These are phyloP conservation scores for Netelia inedita DNA, from an alignment of 2,888 invertebrate species.

Conservation along the genomic window DNA sequence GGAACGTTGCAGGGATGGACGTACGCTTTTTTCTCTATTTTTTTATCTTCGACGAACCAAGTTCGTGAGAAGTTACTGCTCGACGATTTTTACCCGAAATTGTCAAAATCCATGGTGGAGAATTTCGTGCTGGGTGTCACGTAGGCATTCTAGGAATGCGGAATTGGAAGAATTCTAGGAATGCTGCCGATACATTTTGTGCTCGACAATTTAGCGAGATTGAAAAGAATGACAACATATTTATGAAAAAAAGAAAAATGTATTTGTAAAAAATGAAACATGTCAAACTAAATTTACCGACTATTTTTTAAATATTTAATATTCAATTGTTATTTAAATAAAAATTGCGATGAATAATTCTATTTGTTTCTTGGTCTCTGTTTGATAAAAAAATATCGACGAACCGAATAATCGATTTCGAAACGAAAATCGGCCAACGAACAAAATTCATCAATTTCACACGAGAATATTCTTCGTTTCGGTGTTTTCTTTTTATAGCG, in stretches of 20 bases:
- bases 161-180: too few relatives aligned
- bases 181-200: background rate
- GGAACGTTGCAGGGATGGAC: constrained; percentile 7
- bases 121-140: background rate
- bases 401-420: too few relatives aligned
- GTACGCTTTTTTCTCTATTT: background rate
- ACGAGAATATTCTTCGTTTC: too few relatives aligned
- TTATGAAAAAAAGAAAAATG: background rate
- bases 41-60: background rate
- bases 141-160: too few relatives aligned
- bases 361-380: background rate
- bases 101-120: background rate
- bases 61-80: constrained; percentile 4
- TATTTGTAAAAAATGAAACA: background rate
- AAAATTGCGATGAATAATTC: background rate
- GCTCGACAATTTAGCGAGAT: background rate
- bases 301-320: too few relatives aligned
- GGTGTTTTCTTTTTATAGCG: background rate
- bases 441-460: background rate
- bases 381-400: background rate
- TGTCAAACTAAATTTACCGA: too few relatives aligned
- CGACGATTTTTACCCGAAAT: background rate
- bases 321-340: too few relatives aligned
- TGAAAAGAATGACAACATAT: too few relatives aligned
- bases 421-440: too few relatives aligned